A percentile compares a stretch with the other conserved stretches of the same genome.
phyloP scores from a whole-genome alignment of 2,113 vertebrate species.

The Hemichromis elongatus region DNA sequence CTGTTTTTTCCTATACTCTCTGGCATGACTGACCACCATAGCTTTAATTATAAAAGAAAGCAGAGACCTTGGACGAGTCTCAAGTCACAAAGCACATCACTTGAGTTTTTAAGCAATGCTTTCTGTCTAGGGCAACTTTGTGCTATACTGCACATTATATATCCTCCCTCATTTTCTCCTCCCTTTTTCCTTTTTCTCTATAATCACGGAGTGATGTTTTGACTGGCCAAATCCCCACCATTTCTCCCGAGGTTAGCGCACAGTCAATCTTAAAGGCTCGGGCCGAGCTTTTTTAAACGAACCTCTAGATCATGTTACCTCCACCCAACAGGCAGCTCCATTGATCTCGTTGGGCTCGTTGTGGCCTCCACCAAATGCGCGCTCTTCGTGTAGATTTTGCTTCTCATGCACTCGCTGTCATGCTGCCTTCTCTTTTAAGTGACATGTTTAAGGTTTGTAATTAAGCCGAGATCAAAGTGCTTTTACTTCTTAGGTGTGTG shows the following conservation, averaged over 20 bases:
- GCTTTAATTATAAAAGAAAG: background rate
- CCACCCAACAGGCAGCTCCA: constrained; percentile 54
- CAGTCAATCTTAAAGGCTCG: constrained; percentile 48
- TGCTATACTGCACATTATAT: constrained; percentile 41
- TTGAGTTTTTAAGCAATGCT: constrained; percentile 37
- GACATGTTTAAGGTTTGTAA: constrained; percentile 59
- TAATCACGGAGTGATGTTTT: constrained; percentile 56
- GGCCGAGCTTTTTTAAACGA: constrained; percentile 47
- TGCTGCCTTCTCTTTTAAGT: constrained; percentile 43
- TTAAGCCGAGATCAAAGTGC: constrained; percentile 56
- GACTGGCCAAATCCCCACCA: constrained; percentile 52
- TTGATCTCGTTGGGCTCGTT: constrained; percentile 40
- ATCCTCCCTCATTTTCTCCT: constrained; percentile 40
- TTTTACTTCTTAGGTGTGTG: constrained; percentile 3
- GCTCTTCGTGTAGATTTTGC: background rate
- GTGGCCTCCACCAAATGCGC: constrained; percentile 15
- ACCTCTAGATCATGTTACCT: constrained; percentile 52
- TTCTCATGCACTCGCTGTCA: constrained; percentile 6
- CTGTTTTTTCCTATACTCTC: background rate
- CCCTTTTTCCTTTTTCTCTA: constrained; percentile 29
- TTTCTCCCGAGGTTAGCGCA: constrained; percentile 52
- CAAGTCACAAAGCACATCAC: constrained; percentile 33
- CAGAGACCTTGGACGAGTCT: constrained; percentile 10
- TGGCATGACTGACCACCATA: background rate
- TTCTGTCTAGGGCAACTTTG: constrained; percentile 2